These are phyloP conservation scores for Rhinopomastus cyanomelas DNA, from an alignment of 2,113 vertebrate species.

Conservation along the genomic window DNA sequence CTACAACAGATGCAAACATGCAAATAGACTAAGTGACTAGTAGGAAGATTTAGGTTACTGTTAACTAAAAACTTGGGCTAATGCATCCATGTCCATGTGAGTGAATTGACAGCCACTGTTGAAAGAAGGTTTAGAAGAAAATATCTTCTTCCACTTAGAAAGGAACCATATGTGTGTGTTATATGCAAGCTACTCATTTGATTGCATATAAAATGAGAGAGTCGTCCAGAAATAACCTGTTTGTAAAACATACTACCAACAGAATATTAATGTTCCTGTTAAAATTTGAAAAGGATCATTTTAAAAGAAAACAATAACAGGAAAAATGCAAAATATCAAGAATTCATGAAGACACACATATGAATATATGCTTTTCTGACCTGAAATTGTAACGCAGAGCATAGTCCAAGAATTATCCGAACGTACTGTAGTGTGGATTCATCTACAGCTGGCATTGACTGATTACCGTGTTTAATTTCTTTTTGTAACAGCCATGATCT, in stretches of 20 bases:
- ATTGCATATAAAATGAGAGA: slow-evolving; percentile 13
- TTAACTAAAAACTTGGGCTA: not conserved
- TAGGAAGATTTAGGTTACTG: not conserved
- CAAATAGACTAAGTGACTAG: not conserved
- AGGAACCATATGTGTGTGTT: not conserved
- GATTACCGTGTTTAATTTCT: slow-evolving; percentile 68
- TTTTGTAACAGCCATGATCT: slow-evolving; percentile 68
- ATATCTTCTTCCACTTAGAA: slow-evolving; percentile 21
- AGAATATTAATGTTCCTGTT: not conserved
- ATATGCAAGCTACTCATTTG: slow-evolving; percentile 27
- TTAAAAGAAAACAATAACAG: not conserved
- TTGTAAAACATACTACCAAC: not conserved
- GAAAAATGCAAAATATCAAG: not conserved
- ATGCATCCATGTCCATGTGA: not conserved
- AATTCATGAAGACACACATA: not conserved
- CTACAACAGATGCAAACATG: not conserved
- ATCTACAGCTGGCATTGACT: slow-evolving; percentile 61
- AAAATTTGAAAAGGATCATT: not conserved
- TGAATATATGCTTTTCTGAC: not conserved
- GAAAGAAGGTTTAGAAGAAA: slow-evolving; percentile 33
- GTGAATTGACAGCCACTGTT: not conserved
- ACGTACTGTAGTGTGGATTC: slow-evolving; percentile 34
- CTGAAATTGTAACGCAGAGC: slow-evolving; percentile 2
- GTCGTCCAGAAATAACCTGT: not conserved
- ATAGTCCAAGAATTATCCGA: slow-evolving; percentile 54